phyloP scores from a whole-genome alignment of 2,113 vertebrate genomes.

The Zeus faber region DNA sequence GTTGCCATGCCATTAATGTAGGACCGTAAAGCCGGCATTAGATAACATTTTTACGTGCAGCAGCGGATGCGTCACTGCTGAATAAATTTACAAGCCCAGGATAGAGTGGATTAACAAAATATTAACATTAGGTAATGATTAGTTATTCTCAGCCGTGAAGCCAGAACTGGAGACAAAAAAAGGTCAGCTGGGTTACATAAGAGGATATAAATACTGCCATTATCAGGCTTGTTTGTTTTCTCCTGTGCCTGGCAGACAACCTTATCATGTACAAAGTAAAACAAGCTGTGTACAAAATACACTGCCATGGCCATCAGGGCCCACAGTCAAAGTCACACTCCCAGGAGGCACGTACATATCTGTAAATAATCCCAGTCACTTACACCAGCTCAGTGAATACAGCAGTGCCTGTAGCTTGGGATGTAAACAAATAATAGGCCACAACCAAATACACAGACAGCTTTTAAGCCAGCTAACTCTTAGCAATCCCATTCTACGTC shows the following conservation, averaged over 20 bases:
- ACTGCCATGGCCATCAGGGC: conserved; percentile 10
- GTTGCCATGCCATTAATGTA: conserved; percentile 1
- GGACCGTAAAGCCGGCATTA: background rate
- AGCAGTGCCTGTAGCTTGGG: background rate
- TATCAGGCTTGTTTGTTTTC: conserved; percentile 63
- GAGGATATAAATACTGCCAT: conserved; percentile 67
- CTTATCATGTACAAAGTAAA: conserved; percentile 44
- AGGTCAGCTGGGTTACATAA: conserved; percentile 64
- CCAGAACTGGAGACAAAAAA: conserved; percentile 19
- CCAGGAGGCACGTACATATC: conserved; percentile 16
- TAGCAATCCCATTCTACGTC: too few relatives aligned
- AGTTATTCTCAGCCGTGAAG: conserved; percentile 36
- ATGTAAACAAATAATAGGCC: background rate
- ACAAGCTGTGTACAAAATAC: conserved; percentile 43
- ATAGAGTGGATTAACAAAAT: background rate
- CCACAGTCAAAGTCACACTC: conserved; percentile 38
- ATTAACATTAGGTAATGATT: background rate
- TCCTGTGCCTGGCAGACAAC: conserved; percentile 42
- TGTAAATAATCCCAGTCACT: conserved; percentile 14
- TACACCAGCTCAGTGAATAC: background rate
- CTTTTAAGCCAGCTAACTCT: too few relatives aligned
- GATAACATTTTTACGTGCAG: conserved; percentile 12
- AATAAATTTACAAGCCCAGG: background rate
- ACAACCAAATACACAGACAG: background rate
- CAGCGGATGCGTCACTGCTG: background rate